Evolutionary conservation across 2,113 vertebrate genomes (phyloP).

Genomic region (Laticauda laticaudata): DNA sequence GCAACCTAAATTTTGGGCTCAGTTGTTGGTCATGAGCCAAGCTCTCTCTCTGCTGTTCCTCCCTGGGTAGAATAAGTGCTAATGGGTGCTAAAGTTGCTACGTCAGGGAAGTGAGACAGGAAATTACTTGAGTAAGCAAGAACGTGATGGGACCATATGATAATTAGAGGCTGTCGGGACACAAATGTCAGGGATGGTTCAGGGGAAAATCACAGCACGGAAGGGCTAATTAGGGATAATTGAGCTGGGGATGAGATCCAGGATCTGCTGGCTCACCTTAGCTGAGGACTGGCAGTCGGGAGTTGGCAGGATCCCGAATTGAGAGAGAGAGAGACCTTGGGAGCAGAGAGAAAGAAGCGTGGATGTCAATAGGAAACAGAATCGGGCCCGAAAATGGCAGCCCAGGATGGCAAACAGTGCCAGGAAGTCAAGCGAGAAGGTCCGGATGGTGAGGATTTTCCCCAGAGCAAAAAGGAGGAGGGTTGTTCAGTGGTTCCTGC

Average conservation of each 20-base stretch:
- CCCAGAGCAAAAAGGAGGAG: no score
- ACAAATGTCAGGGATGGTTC: neutral
- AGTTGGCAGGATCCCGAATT: no score
- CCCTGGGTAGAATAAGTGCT: neutral
- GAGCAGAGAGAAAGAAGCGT: neutral
- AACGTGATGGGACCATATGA: neutral
- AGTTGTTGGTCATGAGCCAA: no score
- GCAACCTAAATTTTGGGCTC: neutral
- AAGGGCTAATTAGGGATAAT: neutral
- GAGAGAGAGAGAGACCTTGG: no score
- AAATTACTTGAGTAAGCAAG: neutral
- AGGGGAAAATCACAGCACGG: neutral
- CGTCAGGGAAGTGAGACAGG: neutral
- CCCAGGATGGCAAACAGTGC: neutral
- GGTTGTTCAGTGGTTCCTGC: fast-evolving
- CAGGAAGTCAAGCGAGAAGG: neutral
- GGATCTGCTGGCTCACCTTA: neutral
- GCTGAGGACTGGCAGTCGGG: neutral
- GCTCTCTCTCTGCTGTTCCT: neutral
- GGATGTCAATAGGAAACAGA: neutral
- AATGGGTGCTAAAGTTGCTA: neutral
- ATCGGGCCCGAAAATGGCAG: neutral
- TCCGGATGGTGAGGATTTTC: neutral
- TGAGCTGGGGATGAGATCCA: neutral
- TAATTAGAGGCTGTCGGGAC: neutral